Conservation (phyloP, 2,113 vertebrate genomes). For the Oriolus oriolus region DNA sequence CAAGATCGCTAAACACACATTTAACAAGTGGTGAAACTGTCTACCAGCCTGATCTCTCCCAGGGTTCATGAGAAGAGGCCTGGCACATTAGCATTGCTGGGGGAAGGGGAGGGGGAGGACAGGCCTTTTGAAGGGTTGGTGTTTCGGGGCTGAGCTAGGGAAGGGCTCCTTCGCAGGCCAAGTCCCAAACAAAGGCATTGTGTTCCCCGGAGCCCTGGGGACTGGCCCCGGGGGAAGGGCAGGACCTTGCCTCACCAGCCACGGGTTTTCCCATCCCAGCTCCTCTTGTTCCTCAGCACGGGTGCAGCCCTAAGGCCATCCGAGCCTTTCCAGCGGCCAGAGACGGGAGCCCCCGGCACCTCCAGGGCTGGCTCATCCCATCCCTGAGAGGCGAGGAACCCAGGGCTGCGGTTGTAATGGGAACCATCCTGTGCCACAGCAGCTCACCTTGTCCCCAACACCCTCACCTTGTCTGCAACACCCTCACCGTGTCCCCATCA, state of each 20-base stretch:
- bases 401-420: not conserved
- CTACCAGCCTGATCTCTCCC: conserved; percentile 16
- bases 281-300: not conserved
- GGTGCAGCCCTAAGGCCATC: not conserved
- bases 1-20: conserved; percentile 40
- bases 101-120: not conserved
- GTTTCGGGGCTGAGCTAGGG: not conserved
- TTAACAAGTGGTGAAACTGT: conserved; percentile 32
- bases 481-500: fast-evolving
- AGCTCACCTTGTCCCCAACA: fast-evolving
- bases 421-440: not conserved
- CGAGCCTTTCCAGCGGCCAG: fast-evolving
- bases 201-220: not conserved
- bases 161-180: not conserved
- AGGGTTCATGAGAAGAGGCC: conserved; percentile 42
- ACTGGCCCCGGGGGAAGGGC: not conserved
- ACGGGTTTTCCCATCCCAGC: not conserved
- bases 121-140: not conserved
- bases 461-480: fast-evolving
- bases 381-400: not conserved
- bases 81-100: conserved; percentile 14
- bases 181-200: conserved; percentile 33
- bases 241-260: not conserved
- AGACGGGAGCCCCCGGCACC: fast-evolving
- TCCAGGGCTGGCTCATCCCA: not conserved